These are phyloP conservation scores for Phrixothrix hirtus DNA, from an alignment of 2,888 invertebrate species.

Conservation along the genomic window DNA sequence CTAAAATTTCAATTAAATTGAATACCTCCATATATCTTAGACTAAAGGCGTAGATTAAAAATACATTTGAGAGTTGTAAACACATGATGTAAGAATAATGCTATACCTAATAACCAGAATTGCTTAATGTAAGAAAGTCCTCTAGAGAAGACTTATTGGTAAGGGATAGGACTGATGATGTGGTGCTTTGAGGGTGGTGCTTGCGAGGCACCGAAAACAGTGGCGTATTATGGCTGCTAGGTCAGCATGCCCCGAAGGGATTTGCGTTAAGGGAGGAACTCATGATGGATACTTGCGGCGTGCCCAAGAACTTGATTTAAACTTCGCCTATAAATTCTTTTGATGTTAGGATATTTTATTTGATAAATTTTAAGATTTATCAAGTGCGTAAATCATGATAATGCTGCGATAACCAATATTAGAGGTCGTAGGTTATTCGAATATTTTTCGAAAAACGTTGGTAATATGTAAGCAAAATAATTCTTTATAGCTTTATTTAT, in stretches of 20 bases:
- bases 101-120: constrained; percentile 20
- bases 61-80: constrained; percentile 8
- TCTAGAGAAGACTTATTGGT: constrained; percentile 16
- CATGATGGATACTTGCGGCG: constrained; percentile 37
- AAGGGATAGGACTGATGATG: constrained; percentile 34
- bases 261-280: constrained; percentile 32
- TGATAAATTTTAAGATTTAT: constrained; percentile 20
- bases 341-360: constrained; percentile 23
- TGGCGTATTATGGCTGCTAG: constrained; percentile 48
- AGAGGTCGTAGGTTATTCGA: constrained; percentile 1
- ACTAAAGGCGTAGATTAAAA: too few relatives aligned
- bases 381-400: constrained; percentile 7
- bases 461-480: too few relatives aligned
- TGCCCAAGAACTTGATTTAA: constrained; percentile 32
- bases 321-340: constrained; percentile 24
- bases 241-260: constrained; percentile 46
- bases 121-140: constrained; percentile 18
- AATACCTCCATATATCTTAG: too few relatives aligned
- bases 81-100: constrained; percentile 22
- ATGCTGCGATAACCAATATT: constrained; percentile 12
- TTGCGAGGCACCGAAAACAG: constrained; percentile 39
- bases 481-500: too few relatives aligned
- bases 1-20: too few relatives aligned
- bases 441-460: too few relatives aligned
- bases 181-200: constrained; percentile 35